These are phyloP conservation scores for Rhynchotus rufescens DNA, from an alignment of 2,797 vertebrate species.

Conservation along the genomic window DNA sequence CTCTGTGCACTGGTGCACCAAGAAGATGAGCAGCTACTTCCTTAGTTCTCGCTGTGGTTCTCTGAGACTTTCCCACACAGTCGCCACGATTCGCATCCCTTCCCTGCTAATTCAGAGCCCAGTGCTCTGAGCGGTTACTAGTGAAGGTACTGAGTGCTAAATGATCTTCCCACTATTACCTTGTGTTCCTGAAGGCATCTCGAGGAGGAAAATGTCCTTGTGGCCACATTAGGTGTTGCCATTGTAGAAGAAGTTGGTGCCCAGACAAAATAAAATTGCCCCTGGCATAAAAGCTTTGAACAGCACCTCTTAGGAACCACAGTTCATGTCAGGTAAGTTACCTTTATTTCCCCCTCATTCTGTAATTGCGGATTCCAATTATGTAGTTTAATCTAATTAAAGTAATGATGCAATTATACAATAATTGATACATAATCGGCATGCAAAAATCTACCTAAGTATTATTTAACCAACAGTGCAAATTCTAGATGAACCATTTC, in stretches of 20 bases:
- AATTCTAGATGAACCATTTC: conserved; percentile 60
- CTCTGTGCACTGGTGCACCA: not conserved
- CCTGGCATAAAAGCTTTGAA: not conserved
- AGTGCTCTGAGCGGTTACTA: not conserved
- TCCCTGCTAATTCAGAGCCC: not conserved
- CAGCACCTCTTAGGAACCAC: not conserved
- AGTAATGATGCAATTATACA: conserved; percentile 81
- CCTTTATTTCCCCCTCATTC: not conserved
- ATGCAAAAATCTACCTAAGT: conserved; percentile 75
- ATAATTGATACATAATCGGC: conserved; percentile 80
- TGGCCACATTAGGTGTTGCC: not conserved
- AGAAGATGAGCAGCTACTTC: not conserved
- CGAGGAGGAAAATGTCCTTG: not conserved
- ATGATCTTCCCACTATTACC: not conserved
- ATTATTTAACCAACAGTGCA: conserved; percentile 78
- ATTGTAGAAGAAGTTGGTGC: not conserved
- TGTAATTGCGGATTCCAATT: conserved; percentile 80
- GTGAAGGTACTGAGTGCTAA: not conserved
- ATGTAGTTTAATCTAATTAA: conserved; percentile 81
- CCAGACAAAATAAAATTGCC: not conserved
- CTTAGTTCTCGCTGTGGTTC: not conserved
- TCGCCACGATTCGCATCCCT: fast-evolving
- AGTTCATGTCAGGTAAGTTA: conserved; percentile 6
- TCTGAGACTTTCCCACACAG: not conserved
- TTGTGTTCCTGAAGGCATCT: not conserved